Evolutionary conservation across 2,888 invertebrate genomes (phyloP).

Genomic region (Sarcophaga variegata): DNA sequence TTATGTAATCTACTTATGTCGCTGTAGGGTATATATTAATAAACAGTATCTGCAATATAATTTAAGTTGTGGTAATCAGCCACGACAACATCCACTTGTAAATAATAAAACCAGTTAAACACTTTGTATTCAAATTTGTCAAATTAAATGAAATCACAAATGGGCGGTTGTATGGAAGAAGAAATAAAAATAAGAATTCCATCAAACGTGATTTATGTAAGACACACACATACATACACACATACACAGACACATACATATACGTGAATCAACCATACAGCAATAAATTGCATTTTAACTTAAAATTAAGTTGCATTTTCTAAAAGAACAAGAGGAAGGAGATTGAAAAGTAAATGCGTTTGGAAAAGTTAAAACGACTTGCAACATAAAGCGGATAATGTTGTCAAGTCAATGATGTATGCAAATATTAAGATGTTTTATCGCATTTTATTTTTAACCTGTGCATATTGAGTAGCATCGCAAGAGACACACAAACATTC

Average conservation of each 20-base stretch:
- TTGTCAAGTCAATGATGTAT: constrained; percentile 29
- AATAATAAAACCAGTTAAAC: constrained; percentile 10
- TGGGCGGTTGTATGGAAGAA: constrained; percentile 27
- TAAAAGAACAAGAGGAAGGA: neutral
- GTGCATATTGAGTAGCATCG: neutral
- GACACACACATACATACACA: neutral
- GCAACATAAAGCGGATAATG: constrained; percentile 5
- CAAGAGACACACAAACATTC: neutral
- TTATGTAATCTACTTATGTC: too few species aligned
- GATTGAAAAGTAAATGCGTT: neutral
- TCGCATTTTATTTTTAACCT: constrained; percentile 13
- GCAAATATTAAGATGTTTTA: constrained; percentile 4
- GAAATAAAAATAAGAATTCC: neutral
- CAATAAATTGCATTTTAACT: constrained; percentile 9
- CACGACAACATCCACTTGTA: constrained; percentile 17
- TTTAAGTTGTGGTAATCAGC: neutral
- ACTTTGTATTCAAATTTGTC: constrained; percentile 8
- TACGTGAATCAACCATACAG: neutral
- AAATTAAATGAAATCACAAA: constrained; percentile 38
- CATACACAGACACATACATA: neutral
- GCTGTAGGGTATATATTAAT: neutral
- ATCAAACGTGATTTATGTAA: constrained; percentile 26
- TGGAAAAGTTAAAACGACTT: neutral
- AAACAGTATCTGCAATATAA: constrained; percentile 7
- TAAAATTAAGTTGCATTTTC: neutral